These are phyloP conservation scores for Sclerodermus sp. DNA, from an alignment of 2,888 invertebrate genomes.

Conservation along the genomic window DNA sequence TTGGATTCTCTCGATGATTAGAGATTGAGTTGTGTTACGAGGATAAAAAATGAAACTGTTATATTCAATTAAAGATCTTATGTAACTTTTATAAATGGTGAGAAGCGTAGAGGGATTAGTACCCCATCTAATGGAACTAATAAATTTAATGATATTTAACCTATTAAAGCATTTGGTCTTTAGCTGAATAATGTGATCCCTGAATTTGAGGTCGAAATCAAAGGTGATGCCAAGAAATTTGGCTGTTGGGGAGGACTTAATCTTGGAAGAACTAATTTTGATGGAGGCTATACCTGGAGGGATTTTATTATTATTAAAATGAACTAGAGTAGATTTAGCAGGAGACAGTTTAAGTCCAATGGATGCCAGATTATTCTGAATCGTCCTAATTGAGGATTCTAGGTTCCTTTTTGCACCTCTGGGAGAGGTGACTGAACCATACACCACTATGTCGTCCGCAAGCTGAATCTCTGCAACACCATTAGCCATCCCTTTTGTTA, in stretches of 20 bases:
- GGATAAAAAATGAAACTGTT: background rate
- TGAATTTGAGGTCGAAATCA: background rate
- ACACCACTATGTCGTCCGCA: conserved; percentile 6
- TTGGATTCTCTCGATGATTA: background rate
- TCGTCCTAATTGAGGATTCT: background rate
- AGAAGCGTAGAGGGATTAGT: background rate
- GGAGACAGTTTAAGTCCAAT: too few species aligned
- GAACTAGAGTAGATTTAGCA: background rate
- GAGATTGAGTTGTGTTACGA: background rate
- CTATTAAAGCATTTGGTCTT: background rate
- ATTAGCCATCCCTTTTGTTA: background rate
- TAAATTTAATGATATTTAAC: conserved; percentile 8
- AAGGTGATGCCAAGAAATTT: conserved; percentile 3
- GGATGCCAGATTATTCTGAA: conserved; percentile 1
- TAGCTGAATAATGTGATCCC: background rate
- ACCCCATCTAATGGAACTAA: conserved; percentile 1
- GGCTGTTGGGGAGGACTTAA: background rate
- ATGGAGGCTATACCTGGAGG: background rate
- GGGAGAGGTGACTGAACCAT: background rate
- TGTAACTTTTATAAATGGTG: background rate
- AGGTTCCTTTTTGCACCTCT: background rate
- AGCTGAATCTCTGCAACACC: background rate
- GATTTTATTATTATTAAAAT: conserved; percentile 8
- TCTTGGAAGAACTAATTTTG: background rate
- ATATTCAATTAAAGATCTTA: background rate